A percentile compares a stretch with the other conserved stretches of the same genome.
phyloP scores from a whole-genome alignment of 2,113 vertebrate species.

The Typhlomys cinereus region DNA sequence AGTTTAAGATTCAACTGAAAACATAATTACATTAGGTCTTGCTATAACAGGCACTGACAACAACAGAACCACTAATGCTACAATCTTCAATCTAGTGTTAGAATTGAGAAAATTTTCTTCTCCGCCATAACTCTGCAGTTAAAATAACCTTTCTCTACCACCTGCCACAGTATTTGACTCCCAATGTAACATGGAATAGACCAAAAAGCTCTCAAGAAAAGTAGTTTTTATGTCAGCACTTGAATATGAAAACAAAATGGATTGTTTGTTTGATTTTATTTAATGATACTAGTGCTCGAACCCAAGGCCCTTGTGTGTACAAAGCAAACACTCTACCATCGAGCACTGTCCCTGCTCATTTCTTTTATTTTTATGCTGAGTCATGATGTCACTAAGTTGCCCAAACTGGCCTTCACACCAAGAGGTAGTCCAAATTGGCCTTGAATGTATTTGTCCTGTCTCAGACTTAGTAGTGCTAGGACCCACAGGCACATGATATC shows the following conservation, averaged over 20 bases:
- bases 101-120: not conserved
- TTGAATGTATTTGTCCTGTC: not conserved
- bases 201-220: not conserved
- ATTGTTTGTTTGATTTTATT: not conserved
- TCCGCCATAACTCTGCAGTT: not conserved
- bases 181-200: not conserved
- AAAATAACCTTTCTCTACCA: not conserved
- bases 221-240: not conserved
- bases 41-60: slow-evolving; percentile 15
- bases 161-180: not conserved
- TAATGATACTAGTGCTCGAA: no score
- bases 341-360: not conserved
- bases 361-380: not conserved
- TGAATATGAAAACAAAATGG: not conserved
- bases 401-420: no score
- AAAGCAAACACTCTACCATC: not conserved
- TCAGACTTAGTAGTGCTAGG: not conserved
- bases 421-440: not conserved
- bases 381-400: not conserved
- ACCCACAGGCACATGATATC: not conserved
- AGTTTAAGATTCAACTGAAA: slow-evolving; percentile 47
- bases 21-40: slow-evolving; percentile 39
- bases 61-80: slow-evolving; percentile 1
- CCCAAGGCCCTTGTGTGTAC: no score
- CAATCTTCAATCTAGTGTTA: not conserved